phyloP scores from a whole-genome alignment of 1,140 invertebrate species.

The Physella acuta region DNA sequence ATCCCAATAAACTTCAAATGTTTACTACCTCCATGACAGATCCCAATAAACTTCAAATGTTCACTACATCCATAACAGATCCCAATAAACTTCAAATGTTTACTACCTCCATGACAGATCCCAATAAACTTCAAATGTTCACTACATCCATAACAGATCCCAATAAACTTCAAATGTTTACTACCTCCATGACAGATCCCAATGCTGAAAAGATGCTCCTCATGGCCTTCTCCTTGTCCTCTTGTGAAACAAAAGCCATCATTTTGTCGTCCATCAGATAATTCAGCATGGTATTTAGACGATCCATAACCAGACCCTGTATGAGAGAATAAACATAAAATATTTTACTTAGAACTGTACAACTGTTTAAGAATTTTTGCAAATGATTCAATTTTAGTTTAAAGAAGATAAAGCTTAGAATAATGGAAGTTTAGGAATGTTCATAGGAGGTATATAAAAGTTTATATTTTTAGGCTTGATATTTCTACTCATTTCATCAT shows the following conservation, averaged over 20 bases:
- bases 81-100: no score
- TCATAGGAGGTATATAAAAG: background rate
- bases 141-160: no score
- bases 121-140: no score
- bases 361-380: background rate
- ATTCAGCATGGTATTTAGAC: background rate
- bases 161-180: no score
- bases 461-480: background rate
- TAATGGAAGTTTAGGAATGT: background rate
- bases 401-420: background rate
- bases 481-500: background rate
- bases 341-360: background rate
- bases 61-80: no score
- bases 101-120: no score
- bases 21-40: no score
- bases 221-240: slow-evolving; percentile 17
- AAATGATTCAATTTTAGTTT: background rate
- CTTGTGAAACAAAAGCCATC: slow-evolving; percentile 6
- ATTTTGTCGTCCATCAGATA: background rate
- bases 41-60: no score
- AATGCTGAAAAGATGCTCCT: background rate
- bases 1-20: no score
- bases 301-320: background rate
- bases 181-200: slow-evolving; percentile 2
- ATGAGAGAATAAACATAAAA: background rate